Evolutionary conservation across 2,888 invertebrate species (phyloP), one percentile per base, ranked within the genome.

Genomic region (Ormia ochracea): DNA sequence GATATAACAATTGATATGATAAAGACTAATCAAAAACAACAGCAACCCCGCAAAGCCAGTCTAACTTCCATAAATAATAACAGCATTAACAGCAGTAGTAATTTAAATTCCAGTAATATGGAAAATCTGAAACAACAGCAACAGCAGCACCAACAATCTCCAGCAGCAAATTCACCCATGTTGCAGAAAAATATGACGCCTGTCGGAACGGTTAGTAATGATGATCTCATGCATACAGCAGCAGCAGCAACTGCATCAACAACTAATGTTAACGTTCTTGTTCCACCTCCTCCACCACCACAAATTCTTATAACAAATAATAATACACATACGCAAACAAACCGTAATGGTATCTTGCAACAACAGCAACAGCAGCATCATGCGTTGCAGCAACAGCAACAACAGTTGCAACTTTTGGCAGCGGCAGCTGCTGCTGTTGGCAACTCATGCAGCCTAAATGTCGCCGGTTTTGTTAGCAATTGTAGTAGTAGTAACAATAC

Each of bases 181-280:
- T 81, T 84, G 75, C 88, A 88, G 78, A 88, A 88, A 82, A 85
- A 86, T 66, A 87, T 88, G 88, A 85, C 89, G 54, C 84, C 88
- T 23, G 86, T 87, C 74, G 86, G 87, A 66, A 87, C 88, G 88
- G 88, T 88, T 88, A 89, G 88, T 89, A 89, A 81, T 82, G 84
- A 83, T 79, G 85, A 86, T 80, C 82, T 84, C 78, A 82, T 83
- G 72, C 76, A 80, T 56, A 45, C 63, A 17, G 17, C 79, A 66
- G 43, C 50, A 31, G 52, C 75, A 65, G 56, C 63, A 58, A 50
- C 74, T 50, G 76, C 58, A 33, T 23, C 69, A 54, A 73, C 61
- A 52, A 38, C 77, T 54, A 76, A 66, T 59, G 72, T 75, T 80
- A 70, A 56, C 61, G 72, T 65, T 65, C 23, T 79, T 61, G 70